Evolutionary conservation across 2,113 vertebrate genomes (phyloP).

Genomic region (Arvicanthis niloticus): DNA sequence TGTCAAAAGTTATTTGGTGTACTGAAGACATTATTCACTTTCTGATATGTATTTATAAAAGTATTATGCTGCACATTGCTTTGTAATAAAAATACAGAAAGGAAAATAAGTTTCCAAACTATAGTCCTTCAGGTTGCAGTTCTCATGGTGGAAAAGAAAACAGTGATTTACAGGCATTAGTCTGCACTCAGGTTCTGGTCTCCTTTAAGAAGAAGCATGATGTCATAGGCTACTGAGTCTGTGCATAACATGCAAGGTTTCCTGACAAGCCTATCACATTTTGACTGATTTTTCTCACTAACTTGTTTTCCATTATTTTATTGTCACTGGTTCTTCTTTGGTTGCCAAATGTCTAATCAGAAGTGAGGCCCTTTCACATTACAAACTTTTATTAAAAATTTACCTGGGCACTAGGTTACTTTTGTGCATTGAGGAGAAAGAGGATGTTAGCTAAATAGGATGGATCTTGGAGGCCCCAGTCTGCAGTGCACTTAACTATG

Average conservation of each 20-base stretch:
- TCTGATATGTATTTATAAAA: slow-evolving; percentile 22
- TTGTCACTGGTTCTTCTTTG: neutral
- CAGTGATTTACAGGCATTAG: neutral
- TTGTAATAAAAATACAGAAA: neutral
- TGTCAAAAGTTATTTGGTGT: neutral
- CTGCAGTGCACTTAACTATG: neutral
- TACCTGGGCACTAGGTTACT: neutral
- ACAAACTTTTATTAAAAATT: neutral
- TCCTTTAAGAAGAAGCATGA: neutral
- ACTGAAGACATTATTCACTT: neutral
- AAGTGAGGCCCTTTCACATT: neutral
- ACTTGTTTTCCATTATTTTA: neutral
- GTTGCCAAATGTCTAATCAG: neutral
- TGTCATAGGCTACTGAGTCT: neutral
- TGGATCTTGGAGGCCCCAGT: neutral
- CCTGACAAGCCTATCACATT: neutral
- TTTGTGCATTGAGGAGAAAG: neutral
- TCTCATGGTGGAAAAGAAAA: neutral
- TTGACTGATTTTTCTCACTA: neutral
- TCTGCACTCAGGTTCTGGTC: neutral
- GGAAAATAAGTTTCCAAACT: neutral
- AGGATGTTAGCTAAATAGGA: neutral
- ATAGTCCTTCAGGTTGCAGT: neutral
- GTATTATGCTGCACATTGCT: neutral
- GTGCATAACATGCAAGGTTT: neutral